phyloP scores from a whole-genome alignment of 2,113 vertebrate genomes.

The Bostrychus sinensis region DNA sequence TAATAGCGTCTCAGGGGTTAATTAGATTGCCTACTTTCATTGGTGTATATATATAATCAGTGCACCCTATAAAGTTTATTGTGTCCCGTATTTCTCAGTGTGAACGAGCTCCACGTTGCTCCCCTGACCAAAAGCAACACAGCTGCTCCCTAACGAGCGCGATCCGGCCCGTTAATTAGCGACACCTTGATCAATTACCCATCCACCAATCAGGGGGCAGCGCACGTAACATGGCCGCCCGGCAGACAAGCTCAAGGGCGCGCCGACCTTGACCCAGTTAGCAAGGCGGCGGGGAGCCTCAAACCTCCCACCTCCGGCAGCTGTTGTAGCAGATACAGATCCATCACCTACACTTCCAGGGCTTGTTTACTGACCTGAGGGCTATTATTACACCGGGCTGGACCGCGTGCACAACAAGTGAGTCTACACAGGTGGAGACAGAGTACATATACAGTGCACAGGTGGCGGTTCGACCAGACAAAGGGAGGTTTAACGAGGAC shows the following conservation, averaged over 20 bases:
- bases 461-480: constrained; percentile 10
- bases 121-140: constrained; percentile 35
- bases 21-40: constrained; percentile 12
- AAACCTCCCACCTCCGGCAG: constrained; percentile 35
- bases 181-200: constrained; percentile 52
- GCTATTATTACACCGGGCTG: constrained; percentile 37
- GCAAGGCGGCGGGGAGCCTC: constrained; percentile 24
- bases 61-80: constrained; percentile 1
- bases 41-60: constrained; percentile 3
- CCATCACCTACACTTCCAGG: constrained; percentile 40
- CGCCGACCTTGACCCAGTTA: constrained; percentile 70
- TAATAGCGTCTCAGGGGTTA: background rate
- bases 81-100: background rate
- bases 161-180: constrained; percentile 43
- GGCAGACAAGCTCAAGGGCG: constrained; percentile 56
- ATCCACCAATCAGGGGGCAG: constrained; percentile 49
- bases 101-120: background rate
- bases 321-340: constrained; percentile 56
- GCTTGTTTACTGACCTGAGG: constrained; percentile 58
- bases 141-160: constrained; percentile 47
- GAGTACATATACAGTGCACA: constrained; percentile 1
- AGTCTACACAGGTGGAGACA: constrained; percentile 14
- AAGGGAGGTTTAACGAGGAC: background rate
- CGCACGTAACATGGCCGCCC: constrained; percentile 29
- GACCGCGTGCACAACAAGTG: constrained; percentile 35